These are phyloP conservation scores for Tympanuchus pallidicinctus DNA, from an alignment of 2,113 vertebrate species.

Conservation along the genomic window DNA sequence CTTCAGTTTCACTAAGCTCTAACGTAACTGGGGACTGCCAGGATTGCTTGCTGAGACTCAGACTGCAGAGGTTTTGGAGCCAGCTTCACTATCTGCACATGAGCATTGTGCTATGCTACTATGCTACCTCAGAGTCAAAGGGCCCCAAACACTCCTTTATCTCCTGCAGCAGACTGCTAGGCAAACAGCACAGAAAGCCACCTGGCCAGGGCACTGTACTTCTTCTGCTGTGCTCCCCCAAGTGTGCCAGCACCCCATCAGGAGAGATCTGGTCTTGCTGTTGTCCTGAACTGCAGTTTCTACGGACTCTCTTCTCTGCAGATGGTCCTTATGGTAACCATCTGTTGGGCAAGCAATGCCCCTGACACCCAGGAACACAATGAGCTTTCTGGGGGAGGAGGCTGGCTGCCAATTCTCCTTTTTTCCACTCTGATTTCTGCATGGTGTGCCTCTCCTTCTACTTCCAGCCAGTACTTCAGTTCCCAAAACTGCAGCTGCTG, in stretches of 20 bases:
- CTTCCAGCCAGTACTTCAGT: conserved; percentile 16
- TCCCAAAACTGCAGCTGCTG: conserved; percentile 50
- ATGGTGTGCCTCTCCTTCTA: background rate
- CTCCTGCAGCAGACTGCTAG: background rate
- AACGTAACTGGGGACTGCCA: background rate
- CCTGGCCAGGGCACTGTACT: background rate
- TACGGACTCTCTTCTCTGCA: conserved; percentile 15
- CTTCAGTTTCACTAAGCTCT: background rate
- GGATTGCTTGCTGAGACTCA: background rate
- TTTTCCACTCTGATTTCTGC: background rate
- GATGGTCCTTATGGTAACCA: background rate
- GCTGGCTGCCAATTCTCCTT: background rate
- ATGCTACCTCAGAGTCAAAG: background rate
- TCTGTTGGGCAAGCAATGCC: background rate
- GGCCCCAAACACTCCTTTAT: fast-evolving
- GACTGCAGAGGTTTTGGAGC: background rate
- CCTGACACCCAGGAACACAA: background rate
- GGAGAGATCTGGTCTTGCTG: background rate
- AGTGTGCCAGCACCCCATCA: fast-evolving
- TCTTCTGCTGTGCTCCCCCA: background rate
- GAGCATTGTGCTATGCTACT: fast-evolving
- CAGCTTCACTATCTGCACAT: background rate
- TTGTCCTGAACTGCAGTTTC: background rate
- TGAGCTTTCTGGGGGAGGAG: background rate
- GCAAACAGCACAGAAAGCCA: background rate